A percentile compares a stretch with the other conserved stretches of the same genome.
Evolutionary conservation across 2,797 vertebrate species (phyloP).

Genomic region (Labeo calbasu): DNA sequence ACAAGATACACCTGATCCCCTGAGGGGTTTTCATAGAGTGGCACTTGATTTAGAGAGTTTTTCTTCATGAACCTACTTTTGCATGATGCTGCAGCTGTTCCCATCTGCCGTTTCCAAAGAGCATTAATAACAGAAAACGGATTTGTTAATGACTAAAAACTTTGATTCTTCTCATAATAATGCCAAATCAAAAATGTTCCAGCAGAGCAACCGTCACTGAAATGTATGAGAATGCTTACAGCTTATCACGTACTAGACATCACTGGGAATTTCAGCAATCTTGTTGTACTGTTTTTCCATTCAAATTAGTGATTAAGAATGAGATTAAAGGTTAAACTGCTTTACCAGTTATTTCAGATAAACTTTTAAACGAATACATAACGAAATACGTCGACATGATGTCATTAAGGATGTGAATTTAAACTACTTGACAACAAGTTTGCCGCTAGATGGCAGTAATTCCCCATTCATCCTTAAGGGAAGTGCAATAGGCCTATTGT

Average conservation of each 20-base stretch:
- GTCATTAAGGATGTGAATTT: background rate
- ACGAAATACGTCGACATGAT: background rate
- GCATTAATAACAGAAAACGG: background rate
- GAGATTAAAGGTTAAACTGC: background rate
- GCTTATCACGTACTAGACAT: too few relatives aligned
- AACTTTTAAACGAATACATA: background rate
- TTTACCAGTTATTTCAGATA: background rate
- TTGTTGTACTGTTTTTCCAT: background rate
- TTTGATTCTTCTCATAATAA: background rate
- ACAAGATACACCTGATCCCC: too few relatives aligned
- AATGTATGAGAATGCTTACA: too few relatives aligned
- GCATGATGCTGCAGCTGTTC: background rate
- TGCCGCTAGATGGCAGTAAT: conserved; percentile 52
- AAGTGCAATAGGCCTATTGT: background rate
- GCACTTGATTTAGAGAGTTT: background rate
- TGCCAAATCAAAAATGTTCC: background rate
- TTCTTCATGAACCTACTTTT: background rate
- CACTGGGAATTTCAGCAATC: background rate
- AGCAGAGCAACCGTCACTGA: background rate
- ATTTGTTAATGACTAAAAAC: background rate
- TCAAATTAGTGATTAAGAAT: background rate
- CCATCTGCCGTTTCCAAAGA: background rate
- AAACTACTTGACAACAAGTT: background rate
- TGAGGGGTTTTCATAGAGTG: background rate
- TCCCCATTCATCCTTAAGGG: background rate